Evolutionary conservation across 2,113 vertebrate species (phyloP).

Genomic region (Otis tarda): DNA sequence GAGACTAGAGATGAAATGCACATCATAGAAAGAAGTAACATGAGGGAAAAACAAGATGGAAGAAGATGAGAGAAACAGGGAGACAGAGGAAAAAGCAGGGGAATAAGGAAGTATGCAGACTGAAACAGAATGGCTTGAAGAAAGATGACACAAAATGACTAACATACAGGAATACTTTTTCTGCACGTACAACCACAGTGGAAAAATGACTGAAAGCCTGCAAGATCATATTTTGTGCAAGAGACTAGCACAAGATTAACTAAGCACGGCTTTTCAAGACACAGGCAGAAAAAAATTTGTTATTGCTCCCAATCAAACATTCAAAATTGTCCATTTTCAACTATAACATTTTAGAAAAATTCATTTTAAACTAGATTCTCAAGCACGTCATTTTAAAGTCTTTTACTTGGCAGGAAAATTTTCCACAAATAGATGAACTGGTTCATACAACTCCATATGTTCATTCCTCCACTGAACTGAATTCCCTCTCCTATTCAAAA

Average conservation of each 20-base stretch:
- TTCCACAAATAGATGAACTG: not conserved
- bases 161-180: not conserved
- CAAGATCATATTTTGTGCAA: not conserved
- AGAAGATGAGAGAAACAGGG: not conserved
- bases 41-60: not conserved
- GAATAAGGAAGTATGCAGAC: not conserved
- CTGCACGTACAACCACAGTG: not conserved
- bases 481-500: not conserved
- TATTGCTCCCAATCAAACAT: not conserved
- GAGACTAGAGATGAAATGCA: not conserved
- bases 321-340: not conserved
- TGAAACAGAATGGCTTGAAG: not conserved
- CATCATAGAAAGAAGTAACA: not conserved
- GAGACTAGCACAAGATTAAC: not conserved
- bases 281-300: not conserved
- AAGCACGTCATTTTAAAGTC: not conserved
- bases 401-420: not conserved
- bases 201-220: not conserved
- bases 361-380: not conserved
- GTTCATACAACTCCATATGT: not conserved
- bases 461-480: not conserved
- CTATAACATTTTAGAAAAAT: not conserved
- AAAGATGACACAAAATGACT: conserved; percentile 1
- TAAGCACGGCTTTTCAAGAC: not conserved
- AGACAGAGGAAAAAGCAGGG: not conserved